Evolutionary conservation across 2,113 vertebrate species (phyloP).

Genomic region (Recurvirostra avosetta): DNA sequence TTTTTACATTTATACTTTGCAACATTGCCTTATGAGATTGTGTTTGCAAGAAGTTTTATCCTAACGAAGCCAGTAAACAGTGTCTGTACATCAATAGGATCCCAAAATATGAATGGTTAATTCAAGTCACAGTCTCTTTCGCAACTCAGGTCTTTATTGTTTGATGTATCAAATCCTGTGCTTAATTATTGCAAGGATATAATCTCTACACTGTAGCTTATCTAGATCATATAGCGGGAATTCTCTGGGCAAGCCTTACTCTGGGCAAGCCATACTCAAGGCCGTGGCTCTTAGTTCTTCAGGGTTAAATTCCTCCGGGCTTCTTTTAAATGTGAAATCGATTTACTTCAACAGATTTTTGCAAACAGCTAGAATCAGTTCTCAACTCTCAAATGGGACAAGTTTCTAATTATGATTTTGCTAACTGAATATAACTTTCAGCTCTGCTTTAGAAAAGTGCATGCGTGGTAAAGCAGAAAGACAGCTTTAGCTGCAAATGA

Average conservation of each 20-base stretch:
- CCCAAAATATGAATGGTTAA: neutral
- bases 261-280: neutral
- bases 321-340: neutral
- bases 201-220: neutral
- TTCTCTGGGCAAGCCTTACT: neutral
- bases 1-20: neutral
- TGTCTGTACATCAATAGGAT: fast-evolving
- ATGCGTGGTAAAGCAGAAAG: neutral
- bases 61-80: neutral
- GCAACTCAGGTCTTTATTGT: neutral
- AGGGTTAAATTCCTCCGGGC: neutral
- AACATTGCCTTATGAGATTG: neutral
- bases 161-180: no score
- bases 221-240: fast-evolving
- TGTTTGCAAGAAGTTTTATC: neutral
- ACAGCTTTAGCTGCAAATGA: neutral
- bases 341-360: neutral
- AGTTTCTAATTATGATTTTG: neutral
- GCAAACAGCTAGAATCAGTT: neutral
- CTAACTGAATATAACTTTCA: neutral
- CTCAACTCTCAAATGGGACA: neutral
- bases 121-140: neutral
- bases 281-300: neutral
- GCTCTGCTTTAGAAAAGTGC: neutral
- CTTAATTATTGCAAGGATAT: neutral